These are phyloP conservation scores for Lagorchestes hirsutus DNA, from an alignment of 2,797 vertebrate genomes.

Conservation along the genomic window DNA sequence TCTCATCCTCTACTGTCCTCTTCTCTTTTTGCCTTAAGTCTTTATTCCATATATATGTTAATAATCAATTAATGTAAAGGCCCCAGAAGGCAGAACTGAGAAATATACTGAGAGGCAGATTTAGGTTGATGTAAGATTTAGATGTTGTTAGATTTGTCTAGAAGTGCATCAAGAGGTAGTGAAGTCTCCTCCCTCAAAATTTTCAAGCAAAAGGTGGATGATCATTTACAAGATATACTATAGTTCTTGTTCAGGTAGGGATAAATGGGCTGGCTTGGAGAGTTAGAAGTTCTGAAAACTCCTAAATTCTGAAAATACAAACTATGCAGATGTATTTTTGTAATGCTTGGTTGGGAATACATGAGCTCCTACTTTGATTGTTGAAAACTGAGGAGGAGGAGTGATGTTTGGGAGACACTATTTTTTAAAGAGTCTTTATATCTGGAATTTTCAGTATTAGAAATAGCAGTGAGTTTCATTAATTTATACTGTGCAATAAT, in stretches of 20 bases:
- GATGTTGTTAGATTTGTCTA: background rate
- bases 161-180: background rate
- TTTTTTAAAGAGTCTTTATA: conserved; percentile 27
- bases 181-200: background rate
- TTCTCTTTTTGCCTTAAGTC: background rate
- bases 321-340: background rate
- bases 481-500: background rate
- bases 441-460: conserved; percentile 26
- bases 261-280: background rate
- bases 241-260: background rate
- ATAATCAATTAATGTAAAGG: background rate
- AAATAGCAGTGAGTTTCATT: background rate
- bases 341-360: background rate
- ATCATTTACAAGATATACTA: background rate
- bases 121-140: background rate
- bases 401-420: conserved; percentile 34
- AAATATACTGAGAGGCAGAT: background rate
- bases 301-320: background rate
- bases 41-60: background rate
- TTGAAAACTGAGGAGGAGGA: background rate
- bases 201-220: background rate
- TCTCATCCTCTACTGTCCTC: background rate
- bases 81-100: background rate
- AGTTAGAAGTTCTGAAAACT: background rate
- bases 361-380: background rate